Evolutionary conservation across 2,113 vertebrate genomes (phyloP).

Genomic region (Octodon degus): DNA sequence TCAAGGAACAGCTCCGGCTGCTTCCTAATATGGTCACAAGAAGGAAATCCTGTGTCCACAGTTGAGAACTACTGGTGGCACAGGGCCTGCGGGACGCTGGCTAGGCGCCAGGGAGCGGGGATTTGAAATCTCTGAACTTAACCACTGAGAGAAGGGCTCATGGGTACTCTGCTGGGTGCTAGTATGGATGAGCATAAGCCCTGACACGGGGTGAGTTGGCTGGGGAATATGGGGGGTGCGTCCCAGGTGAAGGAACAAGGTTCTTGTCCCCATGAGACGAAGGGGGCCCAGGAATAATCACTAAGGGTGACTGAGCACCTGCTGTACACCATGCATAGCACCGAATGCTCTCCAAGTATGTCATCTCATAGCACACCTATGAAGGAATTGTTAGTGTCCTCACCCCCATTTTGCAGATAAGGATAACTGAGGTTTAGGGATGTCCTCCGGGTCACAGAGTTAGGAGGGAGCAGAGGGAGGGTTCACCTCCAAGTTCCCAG

Average conservation of each 20-base stretch:
- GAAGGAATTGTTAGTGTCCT: background rate
- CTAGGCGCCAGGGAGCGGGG: background rate
- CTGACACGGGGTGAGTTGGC: background rate
- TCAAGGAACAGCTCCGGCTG: conserved; percentile 55
- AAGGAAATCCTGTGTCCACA: conserved; percentile 79
- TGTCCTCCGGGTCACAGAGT: background rate
- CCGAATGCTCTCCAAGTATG: accelerated
- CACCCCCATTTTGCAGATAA: background rate
- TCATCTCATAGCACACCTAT: background rate
- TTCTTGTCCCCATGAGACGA: background rate
- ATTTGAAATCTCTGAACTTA: background rate
- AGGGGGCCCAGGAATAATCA: background rate
- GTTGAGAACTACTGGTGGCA: conserved; percentile 68
- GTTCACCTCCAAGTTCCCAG: background rate
- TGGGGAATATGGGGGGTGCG: background rate
- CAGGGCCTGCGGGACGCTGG: background rate
- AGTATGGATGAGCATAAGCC: background rate
- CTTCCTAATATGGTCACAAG: conserved; percentile 88
- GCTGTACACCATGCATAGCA: background rate
- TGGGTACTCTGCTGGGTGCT: background rate
- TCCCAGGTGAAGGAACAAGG: background rate
- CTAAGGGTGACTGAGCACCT: background rate
- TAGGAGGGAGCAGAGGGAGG: background rate
- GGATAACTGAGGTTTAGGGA: background rate
- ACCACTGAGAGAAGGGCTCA: background rate